Evolutionary conservation across 1,140 invertebrate species (phyloP).

Genomic region (Leptinotarsa undecemlineata): DNA sequence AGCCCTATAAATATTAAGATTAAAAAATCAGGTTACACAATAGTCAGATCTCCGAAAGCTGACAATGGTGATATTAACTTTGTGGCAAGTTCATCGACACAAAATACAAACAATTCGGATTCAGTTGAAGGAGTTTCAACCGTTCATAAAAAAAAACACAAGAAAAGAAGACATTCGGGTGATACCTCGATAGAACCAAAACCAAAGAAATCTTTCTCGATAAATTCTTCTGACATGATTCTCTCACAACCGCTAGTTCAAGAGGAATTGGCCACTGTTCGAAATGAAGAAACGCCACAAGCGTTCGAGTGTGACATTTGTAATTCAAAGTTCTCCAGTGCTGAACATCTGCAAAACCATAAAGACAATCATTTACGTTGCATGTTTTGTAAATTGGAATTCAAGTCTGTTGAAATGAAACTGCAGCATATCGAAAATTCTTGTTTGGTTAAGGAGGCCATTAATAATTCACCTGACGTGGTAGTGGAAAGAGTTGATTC

Average conservation of each 20-base stretch:
- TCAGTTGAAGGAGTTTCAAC: no score
- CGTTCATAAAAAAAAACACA: no score
- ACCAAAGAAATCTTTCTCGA: no score
- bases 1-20: background rate
- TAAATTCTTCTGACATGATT: no score
- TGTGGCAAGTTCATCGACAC: no score
- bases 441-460: constrained; percentile 34
- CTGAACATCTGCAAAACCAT: constrained; percentile 34
- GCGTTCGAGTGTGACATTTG: constrained; percentile 27
- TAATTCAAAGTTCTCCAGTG: constrained; percentile 25
- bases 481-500: constrained; percentile 31
- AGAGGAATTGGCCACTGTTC: no score
- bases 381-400: constrained; percentile 37
- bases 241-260: no score
- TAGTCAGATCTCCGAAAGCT: background rate
- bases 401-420: constrained; percentile 30
- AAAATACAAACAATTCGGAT: no score
- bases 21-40: background rate
- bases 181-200: no score
- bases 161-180: no score
- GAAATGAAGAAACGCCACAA: no score
- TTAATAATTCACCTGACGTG: constrained; percentile 28
- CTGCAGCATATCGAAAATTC: constrained; percentile 29
- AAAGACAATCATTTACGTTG: constrained; percentile 34
- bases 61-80: background rate